Base-by-base conservation (phyloP, 2,888 invertebrate species). In the Ceramica pisi region DNA sequence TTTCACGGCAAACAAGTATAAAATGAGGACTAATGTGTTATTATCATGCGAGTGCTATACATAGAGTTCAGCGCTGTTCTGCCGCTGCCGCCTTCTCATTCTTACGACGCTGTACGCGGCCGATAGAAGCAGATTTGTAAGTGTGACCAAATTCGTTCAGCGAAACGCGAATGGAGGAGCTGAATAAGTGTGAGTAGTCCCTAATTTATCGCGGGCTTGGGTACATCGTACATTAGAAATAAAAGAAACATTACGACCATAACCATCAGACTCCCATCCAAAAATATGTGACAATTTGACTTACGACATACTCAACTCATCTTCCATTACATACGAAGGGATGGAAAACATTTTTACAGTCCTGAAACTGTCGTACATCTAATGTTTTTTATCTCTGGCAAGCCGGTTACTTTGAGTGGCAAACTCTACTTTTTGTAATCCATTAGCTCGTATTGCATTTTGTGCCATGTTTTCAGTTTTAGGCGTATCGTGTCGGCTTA, bases 381-480 rank as follows among this genome's bases (percentile, higher is more conserved):
- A 76, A 75, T 63, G 69, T 67, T 75, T 77, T 84, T 80, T 82
- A 72, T 76, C 67, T 75, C 60, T 72, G 70, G 63, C 77, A 66
- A 46, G 48, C 71, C 46, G 66, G 78, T 77, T 71, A 79, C 78
- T 70, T 64, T 67, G 67, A 80, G 80, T 65, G 55, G 53, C 21
- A 63, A 55, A 56, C 14, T 61, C 6, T 63, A 48, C 53, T 56
- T 77, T 80, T 84, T 85, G 81, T 75, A 79, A 82, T 82, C 83
- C 86, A 86, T 87, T 86, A 87, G 59, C 69, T 50, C 69, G 59
- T 67, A 79, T 80, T 80, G 78, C 81, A 80, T 61, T 62, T 81
- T 64, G 10, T 51, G 46, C 31, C 23, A 12, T 41, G 19, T 75
- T 48, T 65, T 53, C n/a, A 48, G n/a, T 57, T 62, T 53, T 21